Base-by-base conservation (phyloP, 1,140 invertebrate genomes). In the Eupristina koningsbergeri region DNA sequence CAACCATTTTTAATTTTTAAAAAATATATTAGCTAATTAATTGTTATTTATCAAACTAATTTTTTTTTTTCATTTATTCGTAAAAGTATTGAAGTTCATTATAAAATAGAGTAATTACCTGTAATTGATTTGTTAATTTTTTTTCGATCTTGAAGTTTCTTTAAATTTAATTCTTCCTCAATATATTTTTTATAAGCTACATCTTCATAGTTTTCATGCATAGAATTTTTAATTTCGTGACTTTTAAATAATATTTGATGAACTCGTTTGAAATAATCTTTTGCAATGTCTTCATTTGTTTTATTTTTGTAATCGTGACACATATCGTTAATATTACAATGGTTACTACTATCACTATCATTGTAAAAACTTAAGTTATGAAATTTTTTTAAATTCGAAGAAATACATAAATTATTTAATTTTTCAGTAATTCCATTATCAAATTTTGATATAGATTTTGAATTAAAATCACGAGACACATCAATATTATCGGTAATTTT, bases 231-330 rank as follows among this genome's bases (percentile, higher is more conserved):
- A 29, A 77, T 77, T 29, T 91, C 87, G 29, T 88, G 85, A 22
- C 88, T 83, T 31, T 86, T 89, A 74, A 89, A 90, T 77, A 92
- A 79, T 41, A 91, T 85, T 64, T 91, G 89, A 81, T 92, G 92
- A 77, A 92, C 91, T 26, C 91, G 84, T n/a, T 81, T 87, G 77
- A 92, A 92, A 73, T 92, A 92, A 86, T 92, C 90, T 58, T 85
- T 91, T 0, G 87, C 83, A 17, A 88, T 89, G 61, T 90, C 87
- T 50, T 91, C 87, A 74, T 89, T 89, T 47, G 87, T 87, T 58
- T 88, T 88, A n/a, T 89, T 88, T 26, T 50, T 77, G 34, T 39
- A 81, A 88, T 77, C 36, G 82, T 86, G 77, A 73, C 78, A 83
- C 9, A 86, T 77, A 3, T 86, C 63, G 82, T 74, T 74, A 17